phyloP scores from a whole-genome alignment of 2,113 vertebrate genomes.

The Otus sunia region DNA sequence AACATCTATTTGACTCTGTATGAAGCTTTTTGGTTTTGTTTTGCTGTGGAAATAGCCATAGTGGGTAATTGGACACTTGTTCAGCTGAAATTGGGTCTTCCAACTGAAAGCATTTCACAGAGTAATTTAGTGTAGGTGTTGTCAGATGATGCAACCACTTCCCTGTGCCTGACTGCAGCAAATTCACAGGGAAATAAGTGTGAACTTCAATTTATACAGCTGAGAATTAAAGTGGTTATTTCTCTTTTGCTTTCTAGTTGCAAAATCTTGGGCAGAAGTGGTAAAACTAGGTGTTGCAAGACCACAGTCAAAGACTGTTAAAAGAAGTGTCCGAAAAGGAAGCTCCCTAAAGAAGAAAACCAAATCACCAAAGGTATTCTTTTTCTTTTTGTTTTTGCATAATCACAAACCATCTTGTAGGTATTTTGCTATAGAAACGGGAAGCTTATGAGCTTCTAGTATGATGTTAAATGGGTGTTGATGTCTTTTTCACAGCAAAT shows the following conservation, averaged over 20 bases:
- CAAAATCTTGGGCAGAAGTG: slow-evolving; percentile 81
- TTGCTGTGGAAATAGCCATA: background rate
- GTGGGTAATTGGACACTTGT: background rate
- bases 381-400: background rate
- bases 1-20: background rate
- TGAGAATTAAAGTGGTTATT: background rate
- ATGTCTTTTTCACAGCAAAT: background rate
- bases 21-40: background rate
- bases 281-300: slow-evolving; percentile 82
- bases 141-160: background rate
- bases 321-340: slow-evolving; percentile 16
- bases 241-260: slow-evolving; percentile 63
- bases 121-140: background rate
- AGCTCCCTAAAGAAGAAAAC: slow-evolving; percentile 39
- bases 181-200: background rate
- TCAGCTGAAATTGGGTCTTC: background rate
- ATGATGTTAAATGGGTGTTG: background rate
- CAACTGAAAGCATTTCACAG: background rate
- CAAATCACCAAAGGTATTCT: slow-evolving; percentile 61
- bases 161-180: background rate
- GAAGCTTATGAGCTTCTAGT: background rate
- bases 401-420: background rate
- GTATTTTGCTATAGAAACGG: background rate
- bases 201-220: background rate
- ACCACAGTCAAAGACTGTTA: slow-evolving; percentile 49